Percentiles rank a stretch among this genome's conserved stretches.
Evolutionary conservation across 2,888 invertebrate genomes (phyloP).

Genomic region (Cephus runcator): DNA sequence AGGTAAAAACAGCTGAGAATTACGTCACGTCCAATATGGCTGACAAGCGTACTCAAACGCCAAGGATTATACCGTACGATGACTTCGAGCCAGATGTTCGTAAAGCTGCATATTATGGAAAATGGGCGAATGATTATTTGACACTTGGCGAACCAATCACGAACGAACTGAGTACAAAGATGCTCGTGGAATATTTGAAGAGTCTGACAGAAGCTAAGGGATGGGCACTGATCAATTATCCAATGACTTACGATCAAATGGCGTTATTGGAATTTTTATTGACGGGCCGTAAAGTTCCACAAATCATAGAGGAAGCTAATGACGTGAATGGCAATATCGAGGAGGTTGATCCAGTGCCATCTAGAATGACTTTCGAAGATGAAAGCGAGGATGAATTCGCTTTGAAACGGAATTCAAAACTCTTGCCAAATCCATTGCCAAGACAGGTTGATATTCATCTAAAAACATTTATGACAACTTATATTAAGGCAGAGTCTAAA

Average conservation of each 20-base stretch:
- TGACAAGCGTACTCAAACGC: conserved; percentile 72
- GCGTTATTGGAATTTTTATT: conserved; percentile 71
- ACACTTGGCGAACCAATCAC: conserved; percentile 69
- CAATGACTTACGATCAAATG: conserved; percentile 70
- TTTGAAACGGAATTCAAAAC: conserved; percentile 65
- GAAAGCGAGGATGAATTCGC: conserved; percentile 64
- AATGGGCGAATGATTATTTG: conserved; percentile 69
- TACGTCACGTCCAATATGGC: conserved; percentile 18
- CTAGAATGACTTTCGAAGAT: conserved; percentile 61
- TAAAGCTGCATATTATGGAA: conserved; percentile 68
- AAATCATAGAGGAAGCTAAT: conserved; percentile 64
- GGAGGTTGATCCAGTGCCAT: conserved; percentile 32
- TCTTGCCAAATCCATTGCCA: conserved; percentile 69
- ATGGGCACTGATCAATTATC: conserved; percentile 76
- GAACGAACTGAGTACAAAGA: conserved; percentile 69
- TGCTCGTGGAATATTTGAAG: conserved; percentile 73
- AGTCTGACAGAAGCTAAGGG: conserved; percentile 67
- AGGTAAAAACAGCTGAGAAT: conserved; percentile 40
- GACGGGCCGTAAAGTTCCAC: conserved; percentile 68
- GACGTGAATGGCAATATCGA: conserved; percentile 41
- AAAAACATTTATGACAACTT: conserved; percentile 71
- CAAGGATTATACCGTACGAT: conserved; percentile 71
- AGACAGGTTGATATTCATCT: conserved; percentile 60
- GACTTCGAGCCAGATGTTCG: conserved; percentile 67
- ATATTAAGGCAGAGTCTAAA: conserved; percentile 64